Percentiles rank a stretch among this genome's conserved stretches.
These are phyloP conservation scores for Phocoena phocoena DNA, from an alignment of 2,113 vertebrate genomes.

Conservation along the genomic window DNA sequence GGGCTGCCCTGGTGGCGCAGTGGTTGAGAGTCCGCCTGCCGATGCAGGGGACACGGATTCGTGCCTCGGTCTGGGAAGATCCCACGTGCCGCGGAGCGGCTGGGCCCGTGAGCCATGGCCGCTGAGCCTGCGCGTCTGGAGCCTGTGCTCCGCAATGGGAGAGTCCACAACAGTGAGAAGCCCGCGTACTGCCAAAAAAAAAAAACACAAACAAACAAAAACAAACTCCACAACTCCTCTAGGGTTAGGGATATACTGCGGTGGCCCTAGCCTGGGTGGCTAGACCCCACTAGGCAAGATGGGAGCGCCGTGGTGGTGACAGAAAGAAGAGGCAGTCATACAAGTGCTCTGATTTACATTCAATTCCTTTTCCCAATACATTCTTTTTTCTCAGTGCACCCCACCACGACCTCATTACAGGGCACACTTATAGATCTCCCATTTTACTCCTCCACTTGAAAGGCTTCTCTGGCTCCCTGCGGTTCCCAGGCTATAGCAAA, in stretches of 20 bases:
- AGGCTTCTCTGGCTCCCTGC: background rate
- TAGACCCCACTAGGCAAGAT: background rate
- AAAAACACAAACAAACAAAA: too few relatives aligned
- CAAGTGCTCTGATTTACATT: background rate
- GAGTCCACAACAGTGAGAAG: too few relatives aligned
- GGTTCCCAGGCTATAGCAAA: background rate
- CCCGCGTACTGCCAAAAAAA: too few relatives aligned
- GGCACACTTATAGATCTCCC: background rate
- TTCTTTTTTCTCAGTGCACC: background rate
- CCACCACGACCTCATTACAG: background rate
- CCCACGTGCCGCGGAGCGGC: too few relatives aligned
- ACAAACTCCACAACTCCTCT: background rate
- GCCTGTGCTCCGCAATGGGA: too few relatives aligned
- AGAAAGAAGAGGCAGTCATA: background rate
- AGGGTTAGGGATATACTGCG: background rate
- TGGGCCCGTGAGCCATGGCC: too few relatives aligned
- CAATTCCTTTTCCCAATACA: background rate
- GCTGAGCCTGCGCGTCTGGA: too few relatives aligned
- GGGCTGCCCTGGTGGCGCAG: too few relatives aligned
- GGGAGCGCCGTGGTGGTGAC: background rate
- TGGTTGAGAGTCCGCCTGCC: too few relatives aligned
- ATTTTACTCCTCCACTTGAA: background rate
- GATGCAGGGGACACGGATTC: too few relatives aligned
- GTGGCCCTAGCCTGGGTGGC: background rate
- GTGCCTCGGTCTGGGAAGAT: too few relatives aligned